phyloP scores from a whole-genome alignment of 2,888 invertebrate genomes.

The Macroteleia sp. region DNA sequence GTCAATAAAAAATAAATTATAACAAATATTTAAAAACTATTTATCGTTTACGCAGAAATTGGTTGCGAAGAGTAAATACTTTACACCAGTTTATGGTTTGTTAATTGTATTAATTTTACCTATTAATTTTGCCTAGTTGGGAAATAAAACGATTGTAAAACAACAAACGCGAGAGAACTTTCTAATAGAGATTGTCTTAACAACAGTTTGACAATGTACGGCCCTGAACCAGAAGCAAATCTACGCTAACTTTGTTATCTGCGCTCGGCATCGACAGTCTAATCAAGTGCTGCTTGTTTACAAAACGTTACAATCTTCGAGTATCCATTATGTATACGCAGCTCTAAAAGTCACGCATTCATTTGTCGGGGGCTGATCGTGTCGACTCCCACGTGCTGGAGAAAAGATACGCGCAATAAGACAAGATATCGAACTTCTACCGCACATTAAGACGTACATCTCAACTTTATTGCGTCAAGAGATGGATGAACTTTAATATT shows the following conservation, averaged over 20 bases:
- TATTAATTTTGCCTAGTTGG: too few species aligned
- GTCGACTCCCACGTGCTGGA: slow-evolving; percentile 71
- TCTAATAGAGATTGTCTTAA: too few species aligned
- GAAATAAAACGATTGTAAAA: too few species aligned
- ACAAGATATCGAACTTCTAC: slow-evolving; percentile 63
- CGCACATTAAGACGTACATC: slow-evolving; percentile 28
- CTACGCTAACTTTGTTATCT: slow-evolving; percentile 58
- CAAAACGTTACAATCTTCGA: slow-evolving; percentile 77
- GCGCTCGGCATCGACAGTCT: slow-evolving; percentile 68
- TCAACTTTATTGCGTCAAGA: slow-evolving; percentile 3
- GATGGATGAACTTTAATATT: slow-evolving; percentile 9
- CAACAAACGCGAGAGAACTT: too few species aligned
- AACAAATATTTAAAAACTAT: too few species aligned
- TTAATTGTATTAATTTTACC: too few species aligned
- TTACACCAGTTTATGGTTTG: too few species aligned
- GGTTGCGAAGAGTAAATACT: too few species aligned
- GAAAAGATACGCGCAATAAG: slow-evolving; percentile 71
- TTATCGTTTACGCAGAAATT: too few species aligned
- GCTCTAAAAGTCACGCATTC: slow-evolving; percentile 71
- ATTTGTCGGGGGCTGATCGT: slow-evolving; percentile 73
- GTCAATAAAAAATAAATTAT: too few species aligned
- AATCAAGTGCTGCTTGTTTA: slow-evolving; percentile 74
- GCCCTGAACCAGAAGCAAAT: slow-evolving; percentile 52
- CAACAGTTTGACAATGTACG: slow-evolving; percentile 10
- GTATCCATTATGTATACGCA: slow-evolving; percentile 64